Conservation (phyloP, 2,797 vertebrate genomes). For the Sciurus vulgaris region DNA sequence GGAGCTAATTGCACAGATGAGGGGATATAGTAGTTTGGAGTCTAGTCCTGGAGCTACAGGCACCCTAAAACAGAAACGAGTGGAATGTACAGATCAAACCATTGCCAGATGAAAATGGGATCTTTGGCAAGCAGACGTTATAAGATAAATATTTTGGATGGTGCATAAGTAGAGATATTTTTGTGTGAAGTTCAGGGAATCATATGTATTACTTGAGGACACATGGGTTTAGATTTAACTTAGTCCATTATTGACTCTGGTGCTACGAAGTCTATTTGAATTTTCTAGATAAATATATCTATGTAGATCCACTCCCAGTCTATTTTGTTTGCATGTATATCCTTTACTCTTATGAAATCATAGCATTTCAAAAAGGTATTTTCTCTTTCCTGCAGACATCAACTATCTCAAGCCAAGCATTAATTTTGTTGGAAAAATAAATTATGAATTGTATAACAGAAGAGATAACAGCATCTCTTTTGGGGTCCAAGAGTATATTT, state of each 20-base stretch:
- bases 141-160: neutral
- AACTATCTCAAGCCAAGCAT: neutral
- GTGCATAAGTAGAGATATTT: neutral
- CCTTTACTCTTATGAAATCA: neutral
- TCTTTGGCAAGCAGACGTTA: neutral
- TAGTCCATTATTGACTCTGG: neutral
- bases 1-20: neutral
- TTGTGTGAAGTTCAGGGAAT: neutral
- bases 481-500: neutral
- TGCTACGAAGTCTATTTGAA: neutral
- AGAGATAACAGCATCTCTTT: neutral
- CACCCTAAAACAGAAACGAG: neutral
- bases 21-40: neutral
- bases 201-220: neutral
- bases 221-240: neutral
- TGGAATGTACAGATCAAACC: neutral
- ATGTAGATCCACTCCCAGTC: neutral
- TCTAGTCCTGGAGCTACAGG: neutral
- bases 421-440: conserved; percentile 9
- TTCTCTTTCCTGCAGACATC: neutral
- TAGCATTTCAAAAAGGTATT: neutral
- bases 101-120: neutral
- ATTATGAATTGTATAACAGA: neutral
- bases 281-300: conserved; percentile 34
- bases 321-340: neutral